Evolutionary conservation across 2,797 vertebrate genomes (phyloP), one percentile per base, ranked within the genome.

Genomic region (Sebastes oblongus): DNA sequence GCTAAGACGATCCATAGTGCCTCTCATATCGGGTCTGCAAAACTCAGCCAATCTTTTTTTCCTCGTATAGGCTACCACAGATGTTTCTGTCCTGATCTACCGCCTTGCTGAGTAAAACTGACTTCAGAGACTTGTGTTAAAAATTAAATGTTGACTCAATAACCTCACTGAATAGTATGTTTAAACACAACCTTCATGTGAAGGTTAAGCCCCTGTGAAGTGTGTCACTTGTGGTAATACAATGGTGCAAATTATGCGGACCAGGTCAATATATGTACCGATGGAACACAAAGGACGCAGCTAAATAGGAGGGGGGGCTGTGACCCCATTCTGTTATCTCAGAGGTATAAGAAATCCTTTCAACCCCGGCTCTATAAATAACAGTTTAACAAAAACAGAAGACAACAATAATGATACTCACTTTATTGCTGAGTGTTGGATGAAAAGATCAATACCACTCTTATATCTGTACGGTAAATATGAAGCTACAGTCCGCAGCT

Each of bases 261-360:
- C 61, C 66, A 72, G 88, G 87, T 90, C 89, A 88, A 84, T 84
- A 86, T 80, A 81, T 81, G 86, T 87, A 86, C 77, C 62, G 84
- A 36, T 67, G 56, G 54, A 84, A 89, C 64, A 92, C 88, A 92
- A 93, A 91, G 85, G 86, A 86, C 46, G 1, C 20, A 13, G 74
- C 59, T 81, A 71, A 87, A 87, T 22, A 39, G 81, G 76, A 77
- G 67, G 16, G 72, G 72, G 50, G 61, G 69, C 20, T 39, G 59
- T 90, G 89, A 91, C 91, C 90, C 55, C 82, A 82, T 92, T 91
- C 12, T 61, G 46, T 82, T 83, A 84, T 82, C 70, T 82, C 61
- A 80, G 60, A 72, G 67, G 58, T 52, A 25, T 75, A 75, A 62
- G 14, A 85, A 80, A 84, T 81, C 72, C 59, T 77, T 77, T 88